Percentiles rank a stretch among this genome's conserved stretches.
Evolutionary conservation across 2,113 vertebrate species (phyloP).

Genomic region (Lepus timidus): DNA sequence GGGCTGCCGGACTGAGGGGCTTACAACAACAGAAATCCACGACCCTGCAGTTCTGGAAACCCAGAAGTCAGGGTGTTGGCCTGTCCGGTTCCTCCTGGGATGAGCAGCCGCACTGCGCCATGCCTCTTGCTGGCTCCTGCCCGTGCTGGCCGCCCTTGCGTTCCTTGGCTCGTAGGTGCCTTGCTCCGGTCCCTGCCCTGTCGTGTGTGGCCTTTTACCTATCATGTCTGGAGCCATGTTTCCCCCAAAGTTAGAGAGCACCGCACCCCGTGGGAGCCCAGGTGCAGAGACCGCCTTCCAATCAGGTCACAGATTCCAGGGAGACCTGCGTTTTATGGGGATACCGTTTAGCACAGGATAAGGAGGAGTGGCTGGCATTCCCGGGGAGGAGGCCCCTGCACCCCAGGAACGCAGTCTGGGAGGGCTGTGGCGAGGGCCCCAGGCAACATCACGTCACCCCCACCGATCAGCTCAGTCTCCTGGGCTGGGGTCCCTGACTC

Average conservation of each 20-base stretch:
- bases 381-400: not conserved
- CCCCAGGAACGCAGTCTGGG: not conserved
- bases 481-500: not conserved
- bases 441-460: no score
- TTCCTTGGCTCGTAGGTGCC: not conserved
- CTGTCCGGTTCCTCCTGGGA: not conserved
- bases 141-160: fast-evolving
- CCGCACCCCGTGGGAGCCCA: no score
- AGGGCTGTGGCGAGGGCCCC: not conserved
- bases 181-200: not conserved
- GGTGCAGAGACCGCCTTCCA: not conserved
- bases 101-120: fast-evolving
- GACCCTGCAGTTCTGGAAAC: not conserved
- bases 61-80: not conserved
- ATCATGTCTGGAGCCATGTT: not conserved
- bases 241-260: no score
- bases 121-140: not conserved
- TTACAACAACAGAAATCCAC: no score
- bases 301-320: not conserved
- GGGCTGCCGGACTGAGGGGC: not conserved
- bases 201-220: fast-evolving
- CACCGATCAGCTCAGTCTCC: not conserved
- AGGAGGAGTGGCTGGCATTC: not conserved
- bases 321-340: not conserved
- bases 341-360: not conserved